phyloP scores from a whole-genome alignment of 2,888 invertebrate genomes.

The Drosophila limbata region DNA sequence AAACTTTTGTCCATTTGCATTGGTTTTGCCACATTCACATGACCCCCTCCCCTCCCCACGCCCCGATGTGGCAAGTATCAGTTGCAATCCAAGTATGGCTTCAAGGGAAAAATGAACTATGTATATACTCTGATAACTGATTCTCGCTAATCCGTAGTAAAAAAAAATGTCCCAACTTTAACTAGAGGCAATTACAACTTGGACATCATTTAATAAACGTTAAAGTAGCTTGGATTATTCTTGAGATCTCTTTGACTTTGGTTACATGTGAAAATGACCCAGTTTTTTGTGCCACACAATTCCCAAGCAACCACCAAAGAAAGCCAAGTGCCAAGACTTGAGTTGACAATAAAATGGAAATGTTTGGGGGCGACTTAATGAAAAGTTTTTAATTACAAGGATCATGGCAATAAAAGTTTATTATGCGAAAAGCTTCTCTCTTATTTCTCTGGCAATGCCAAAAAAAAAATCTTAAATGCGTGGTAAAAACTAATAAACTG shows the following conservation, averaged over 20 bases:
- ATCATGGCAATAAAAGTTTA: constrained; percentile 78
- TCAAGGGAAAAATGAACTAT: background rate
- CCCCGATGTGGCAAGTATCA: background rate
- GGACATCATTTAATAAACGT: constrained; percentile 2
- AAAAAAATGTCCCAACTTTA: background rate
- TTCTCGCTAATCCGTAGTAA: constrained; percentile 3
- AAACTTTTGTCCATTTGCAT: constrained; percentile 47
- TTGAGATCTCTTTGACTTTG: constrained; percentile 2
- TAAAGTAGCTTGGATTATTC: constrained; percentile 5
- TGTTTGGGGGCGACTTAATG: constrained; percentile 47
- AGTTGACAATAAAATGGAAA: constrained; percentile 34
- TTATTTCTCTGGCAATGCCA: constrained; percentile 10
- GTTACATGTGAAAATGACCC: constrained; percentile 42
- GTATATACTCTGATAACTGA: constrained; percentile 1
- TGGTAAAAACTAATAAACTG: constrained; percentile 64
- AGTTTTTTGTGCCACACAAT: constrained; percentile 32
- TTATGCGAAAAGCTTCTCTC: constrained; percentile 60
- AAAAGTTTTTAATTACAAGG: constrained; percentile 77
- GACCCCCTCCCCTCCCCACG: background rate
- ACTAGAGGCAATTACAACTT: constrained; percentile 4
- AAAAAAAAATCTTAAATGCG: constrained; percentile 35
- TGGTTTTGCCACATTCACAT: constrained; percentile 2
- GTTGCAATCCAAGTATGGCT: constrained; percentile 12
- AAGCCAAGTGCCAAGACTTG: constrained; percentile 16
- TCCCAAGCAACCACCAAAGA: background rate